phyloP scores from a whole-genome alignment of 2,888 invertebrate genomes.

The Mellilla xanthometata region DNA sequence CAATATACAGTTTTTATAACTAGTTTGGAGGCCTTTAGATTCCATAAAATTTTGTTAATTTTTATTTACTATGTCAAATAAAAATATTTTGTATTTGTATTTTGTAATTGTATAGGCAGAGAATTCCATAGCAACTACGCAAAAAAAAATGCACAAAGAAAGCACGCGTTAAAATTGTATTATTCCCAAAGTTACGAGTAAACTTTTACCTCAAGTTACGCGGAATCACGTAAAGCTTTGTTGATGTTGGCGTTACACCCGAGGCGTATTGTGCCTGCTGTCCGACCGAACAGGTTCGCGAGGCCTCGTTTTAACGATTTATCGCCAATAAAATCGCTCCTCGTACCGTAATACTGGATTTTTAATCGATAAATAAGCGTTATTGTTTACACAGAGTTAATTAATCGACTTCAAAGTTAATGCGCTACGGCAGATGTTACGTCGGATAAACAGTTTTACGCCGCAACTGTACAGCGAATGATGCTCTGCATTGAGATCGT shows the following conservation, averaged over 20 bases:
- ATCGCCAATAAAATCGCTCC: conserved; percentile 51
- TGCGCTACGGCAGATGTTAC: conserved; percentile 28
- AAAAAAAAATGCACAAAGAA: no score
- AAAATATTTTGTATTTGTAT: no score
- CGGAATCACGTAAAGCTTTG: no score
- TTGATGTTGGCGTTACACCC: conserved; percentile 1
- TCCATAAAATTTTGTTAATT: no score
- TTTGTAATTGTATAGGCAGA: no score
- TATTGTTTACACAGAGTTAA: conserved; percentile 31
- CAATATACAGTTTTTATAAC: no score
- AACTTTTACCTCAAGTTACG: no score
- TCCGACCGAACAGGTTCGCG: conserved; percentile 20
- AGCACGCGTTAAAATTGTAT: no score
- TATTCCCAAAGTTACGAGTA: no score
- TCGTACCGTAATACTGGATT: conserved; percentile 32
- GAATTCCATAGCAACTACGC: no score
- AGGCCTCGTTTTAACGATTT: conserved; percentile 48
- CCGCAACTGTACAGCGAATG: conserved; percentile 7
- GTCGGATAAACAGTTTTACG: conserved; percentile 30
- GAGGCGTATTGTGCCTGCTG: conserved; percentile 24
- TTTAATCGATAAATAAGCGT: conserved; percentile 43
- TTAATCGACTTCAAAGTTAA: conserved; percentile 34
- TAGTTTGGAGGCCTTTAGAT: no score
- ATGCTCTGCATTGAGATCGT: conserved; percentile 16
- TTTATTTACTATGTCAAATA: no score